Evolutionary conservation across 2,113 vertebrate genomes (phyloP), one percentile per base, ranked within the genome.

Genomic region (Cygnus atratus): DNA sequence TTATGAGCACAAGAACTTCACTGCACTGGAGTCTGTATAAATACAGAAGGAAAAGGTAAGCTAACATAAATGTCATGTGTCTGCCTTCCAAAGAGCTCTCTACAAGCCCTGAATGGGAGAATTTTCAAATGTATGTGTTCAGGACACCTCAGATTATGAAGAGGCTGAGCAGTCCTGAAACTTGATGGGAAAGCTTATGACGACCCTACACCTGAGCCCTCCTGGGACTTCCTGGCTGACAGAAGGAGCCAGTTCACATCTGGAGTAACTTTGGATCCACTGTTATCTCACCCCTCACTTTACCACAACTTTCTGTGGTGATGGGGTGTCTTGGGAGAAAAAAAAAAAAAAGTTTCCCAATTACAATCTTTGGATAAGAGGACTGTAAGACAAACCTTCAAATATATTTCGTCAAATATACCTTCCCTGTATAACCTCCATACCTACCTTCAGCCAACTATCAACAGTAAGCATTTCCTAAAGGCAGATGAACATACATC

Each of bases 21-120:
- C 72, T 83, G 66, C 28, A 31, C 25, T 12, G n/a, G 4, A 5
- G 11, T 50, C 39, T 65, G 31, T 67, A 35, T 24, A n/a, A 75
- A 55, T 28, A 68, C 10, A 76, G 61, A 88, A 78, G 25, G 39
- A 67, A 71, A 70, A 84, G 43, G 50, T 44, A 26, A 90, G 29
- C 46, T 58, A 58, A 82, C 41, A 50, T 13, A 59, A 48, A 16
- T 0, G 0, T n/a, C 55, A 35, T 0, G 4, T 29, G 29, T n/a
- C 8, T 83, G n/a, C 48, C 52, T 73, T 65, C 37, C 48, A 76
- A 84, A 75, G 15, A 21, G 13, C 48, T 83, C 48, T 73, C 28
- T 66, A 37, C 59, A 77, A 76, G 48, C 33, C 2, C 5, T n/a
- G 22, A 8, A 6, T 1, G 28, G 28, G 24, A 17, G 4, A 18